Conservation (phyloP, 2,113 vertebrate species). For the Colius striatus region DNA sequence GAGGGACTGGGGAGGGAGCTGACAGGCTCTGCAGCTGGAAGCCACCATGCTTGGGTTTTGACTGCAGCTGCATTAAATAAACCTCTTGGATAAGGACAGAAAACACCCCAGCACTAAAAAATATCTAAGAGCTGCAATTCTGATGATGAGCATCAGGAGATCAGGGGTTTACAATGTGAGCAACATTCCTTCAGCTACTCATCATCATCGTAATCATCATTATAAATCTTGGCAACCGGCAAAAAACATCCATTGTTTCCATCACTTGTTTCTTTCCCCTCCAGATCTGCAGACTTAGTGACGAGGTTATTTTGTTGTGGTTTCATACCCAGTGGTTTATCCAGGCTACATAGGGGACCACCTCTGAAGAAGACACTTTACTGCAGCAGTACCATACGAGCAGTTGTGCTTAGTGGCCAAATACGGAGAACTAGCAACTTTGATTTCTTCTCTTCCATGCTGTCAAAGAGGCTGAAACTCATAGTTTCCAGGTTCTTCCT, state of each 20-base stretch:
- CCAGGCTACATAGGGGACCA: neutral
- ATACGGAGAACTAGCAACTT: neutral
- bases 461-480: neutral
- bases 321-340: constrained; percentile 30
- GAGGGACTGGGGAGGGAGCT: neutral
- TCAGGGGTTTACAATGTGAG: constrained; percentile 34
- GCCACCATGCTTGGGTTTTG: constrained; percentile 17
- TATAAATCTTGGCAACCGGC: constrained; percentile 39
- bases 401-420: neutral
- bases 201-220: constrained; percentile 39
- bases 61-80: constrained; percentile 74
- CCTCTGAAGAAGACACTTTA: constrained; percentile 14
- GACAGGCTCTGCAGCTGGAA: constrained; percentile 51
- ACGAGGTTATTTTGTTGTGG: constrained; percentile 45
- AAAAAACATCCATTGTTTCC: constrained; percentile 50
- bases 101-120: constrained; percentile 45
- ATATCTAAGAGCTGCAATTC: constrained; percentile 64
- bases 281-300: constrained; percentile 26
- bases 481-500: neutral
- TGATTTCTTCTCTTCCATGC: neutral
- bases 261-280: neutral
- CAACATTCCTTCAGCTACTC: constrained; percentile 31
- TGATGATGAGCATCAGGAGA: constrained; percentile 44
- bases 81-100: constrained; percentile 36
- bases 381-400: neutral